phyloP scores from a whole-genome alignment of 1,140 invertebrate genomes.

The Drosophila malerkotliana region DNA sequence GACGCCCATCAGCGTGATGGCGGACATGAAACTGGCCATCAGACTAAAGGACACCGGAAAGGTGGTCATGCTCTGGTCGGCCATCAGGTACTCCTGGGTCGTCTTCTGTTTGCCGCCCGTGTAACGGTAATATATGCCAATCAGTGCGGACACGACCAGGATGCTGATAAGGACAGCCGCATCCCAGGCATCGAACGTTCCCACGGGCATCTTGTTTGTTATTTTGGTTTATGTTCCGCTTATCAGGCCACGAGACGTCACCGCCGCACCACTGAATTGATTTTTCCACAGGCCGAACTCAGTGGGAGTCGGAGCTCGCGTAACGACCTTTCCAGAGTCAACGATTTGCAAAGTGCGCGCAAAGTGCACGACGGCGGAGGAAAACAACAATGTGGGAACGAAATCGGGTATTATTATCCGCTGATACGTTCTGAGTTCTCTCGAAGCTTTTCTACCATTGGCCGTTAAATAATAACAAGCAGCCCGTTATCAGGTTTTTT shows the following conservation, averaged over 20 bases:
- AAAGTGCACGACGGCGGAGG: slow-evolving; percentile 24
- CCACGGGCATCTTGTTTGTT: slow-evolving; percentile 41
- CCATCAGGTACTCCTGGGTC: slow-evolving; percentile 84
- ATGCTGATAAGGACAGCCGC: slow-evolving; percentile 88
- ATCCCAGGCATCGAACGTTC: slow-evolving; percentile 85
- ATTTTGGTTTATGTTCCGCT: background rate
- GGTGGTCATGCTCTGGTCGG: slow-evolving; percentile 84
- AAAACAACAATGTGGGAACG: slow-evolving; percentile 34
- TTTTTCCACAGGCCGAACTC: slow-evolving; percentile 51
- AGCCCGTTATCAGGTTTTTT: no score
- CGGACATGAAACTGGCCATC: slow-evolving; percentile 98
- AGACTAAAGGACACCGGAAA: slow-evolving; percentile 93
- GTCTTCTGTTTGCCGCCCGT: slow-evolving; percentile 95
- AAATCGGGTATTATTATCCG: slow-evolving; percentile 5
- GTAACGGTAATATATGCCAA: slow-evolving; percentile 93
- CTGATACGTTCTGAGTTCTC: background rate
- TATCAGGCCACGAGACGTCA: slow-evolving; percentile 16
- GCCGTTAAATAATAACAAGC: background rate
- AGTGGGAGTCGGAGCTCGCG: slow-evolving; percentile 24
- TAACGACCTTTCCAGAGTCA: slow-evolving; percentile 67
- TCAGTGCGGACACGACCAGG: slow-evolving; percentile 87
- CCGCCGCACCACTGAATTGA: slow-evolving; percentile 49
- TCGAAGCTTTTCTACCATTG: background rate
- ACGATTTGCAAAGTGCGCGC: slow-evolving; percentile 50
- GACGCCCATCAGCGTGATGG: slow-evolving; percentile 95